phyloP scores from a whole-genome alignment of 2,113 vertebrate species.

The Zosterops lateralis region DNA sequence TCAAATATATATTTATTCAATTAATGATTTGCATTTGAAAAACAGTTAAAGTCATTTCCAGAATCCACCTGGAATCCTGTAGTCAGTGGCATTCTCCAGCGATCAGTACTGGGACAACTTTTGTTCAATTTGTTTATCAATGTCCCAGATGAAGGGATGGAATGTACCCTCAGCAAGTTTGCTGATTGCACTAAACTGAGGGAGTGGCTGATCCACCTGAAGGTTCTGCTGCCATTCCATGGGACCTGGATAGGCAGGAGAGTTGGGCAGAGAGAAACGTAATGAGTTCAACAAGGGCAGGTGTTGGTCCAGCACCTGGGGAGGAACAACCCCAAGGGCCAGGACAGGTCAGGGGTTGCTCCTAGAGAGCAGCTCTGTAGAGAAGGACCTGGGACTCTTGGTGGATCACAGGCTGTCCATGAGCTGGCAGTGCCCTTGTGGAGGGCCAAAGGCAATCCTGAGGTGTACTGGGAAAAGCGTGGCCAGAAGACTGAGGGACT shows the following conservation, averaged over 20 bases:
- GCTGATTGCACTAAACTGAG: background rate
- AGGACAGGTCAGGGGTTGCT: background rate
- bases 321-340: background rate
- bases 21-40: background rate
- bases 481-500: accelerated
- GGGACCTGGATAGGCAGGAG: background rate
- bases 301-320: background rate
- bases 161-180: background rate
- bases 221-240: background rate
- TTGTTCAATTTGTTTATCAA: background rate
- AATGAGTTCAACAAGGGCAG: background rate
- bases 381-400: background rate
- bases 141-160: background rate
- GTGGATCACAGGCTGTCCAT: too few relatives aligned
- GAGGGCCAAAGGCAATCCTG: accelerated
- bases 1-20: background rate
- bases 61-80: background rate
- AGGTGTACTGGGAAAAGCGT: accelerated
- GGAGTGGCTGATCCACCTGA: background rate
- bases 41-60: background rate
- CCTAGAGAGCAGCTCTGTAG: background rate
- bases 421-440: background rate
- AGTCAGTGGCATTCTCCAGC: background rate
- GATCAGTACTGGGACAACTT: background rate
- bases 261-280: background rate